A percentile compares a stretch with the other conserved stretches of the same genome.
These are phyloP conservation scores for Tanytarsus gracilentus DNA, from an alignment of 2,888 invertebrate genomes.

Conservation along the genomic window DNA sequence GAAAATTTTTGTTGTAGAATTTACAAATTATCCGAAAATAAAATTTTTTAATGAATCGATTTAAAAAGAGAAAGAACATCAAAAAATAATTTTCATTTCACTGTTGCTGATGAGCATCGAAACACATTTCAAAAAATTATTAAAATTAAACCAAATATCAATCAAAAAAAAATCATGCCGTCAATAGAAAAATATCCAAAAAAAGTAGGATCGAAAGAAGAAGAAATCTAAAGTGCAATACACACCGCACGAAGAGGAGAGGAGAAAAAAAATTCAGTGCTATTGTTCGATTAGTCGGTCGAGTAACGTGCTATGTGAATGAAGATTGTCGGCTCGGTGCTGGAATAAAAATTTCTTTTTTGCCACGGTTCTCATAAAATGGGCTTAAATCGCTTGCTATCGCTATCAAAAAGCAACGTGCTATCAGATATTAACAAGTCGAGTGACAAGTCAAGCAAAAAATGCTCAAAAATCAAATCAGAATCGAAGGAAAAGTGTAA, in stretches of 20 bases:
- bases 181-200: background rate
- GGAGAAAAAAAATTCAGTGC: background rate
- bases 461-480: conserved; percentile 18
- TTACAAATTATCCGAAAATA: too few species aligned
- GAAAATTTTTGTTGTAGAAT: too few species aligned
- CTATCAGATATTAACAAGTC: conserved; percentile 2
- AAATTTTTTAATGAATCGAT: too few species aligned
- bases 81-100: too few species aligned
- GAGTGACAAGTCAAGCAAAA: too few species aligned
- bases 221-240: background rate
- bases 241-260: background rate
- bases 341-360: background rate
- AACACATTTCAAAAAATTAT: too few species aligned
- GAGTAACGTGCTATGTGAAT: conserved; percentile 21
- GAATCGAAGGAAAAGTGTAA: conserved; percentile 5
- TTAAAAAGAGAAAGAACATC: too few species aligned
- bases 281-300: conserved; percentile 22
- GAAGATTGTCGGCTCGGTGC: conserved; percentile 13
- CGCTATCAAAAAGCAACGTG: conserved; percentile 21
- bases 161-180: background rate
- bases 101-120: too few species aligned
- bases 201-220: background rate
- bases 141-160: too few species aligned
- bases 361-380: conserved; percentile 4
- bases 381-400: conserved; percentile 23